phyloP scores from a whole-genome alignment of 2,888 invertebrate species.

The Pteria penguin region DNA sequence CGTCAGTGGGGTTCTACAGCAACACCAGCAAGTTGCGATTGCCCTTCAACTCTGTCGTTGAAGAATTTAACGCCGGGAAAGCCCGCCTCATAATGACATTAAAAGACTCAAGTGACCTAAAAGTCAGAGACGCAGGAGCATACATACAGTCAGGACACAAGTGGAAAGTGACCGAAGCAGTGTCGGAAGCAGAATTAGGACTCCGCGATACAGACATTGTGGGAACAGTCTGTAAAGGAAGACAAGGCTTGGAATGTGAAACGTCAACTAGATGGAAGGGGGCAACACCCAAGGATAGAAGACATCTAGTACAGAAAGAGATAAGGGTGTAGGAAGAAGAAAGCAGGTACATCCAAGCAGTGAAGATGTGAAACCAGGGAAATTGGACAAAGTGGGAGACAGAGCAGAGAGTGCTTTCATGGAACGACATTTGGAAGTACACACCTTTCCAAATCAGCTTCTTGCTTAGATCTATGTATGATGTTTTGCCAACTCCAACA shows the following conservation, averaged over 20 bases:
- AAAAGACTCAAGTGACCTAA: constrained; percentile 15
- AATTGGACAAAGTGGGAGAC: neutral
- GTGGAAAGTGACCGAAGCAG: constrained; percentile 28
- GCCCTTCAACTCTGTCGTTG: constrained; percentile 28
- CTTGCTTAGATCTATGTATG: neutral
- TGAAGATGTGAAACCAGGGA: neutral
- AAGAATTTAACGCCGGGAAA: constrained; percentile 28
- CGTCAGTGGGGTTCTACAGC: constrained; percentile 19
- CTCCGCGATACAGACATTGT: constrained; percentile 29
- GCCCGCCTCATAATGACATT: constrained; percentile 25
- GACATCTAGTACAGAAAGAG: neutral
- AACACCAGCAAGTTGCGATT: constrained; percentile 7
- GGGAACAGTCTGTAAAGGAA: constrained; percentile 21
- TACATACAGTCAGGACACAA: constrained; percentile 10
- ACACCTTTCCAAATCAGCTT: neutral
- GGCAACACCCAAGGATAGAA: neutral
- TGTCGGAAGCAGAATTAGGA: constrained; percentile 16
- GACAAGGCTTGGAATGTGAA: constrained; percentile 17
- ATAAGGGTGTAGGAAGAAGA: neutral
- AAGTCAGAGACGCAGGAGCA: constrained; percentile 13
- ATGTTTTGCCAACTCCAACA: constrained; percentile 1
- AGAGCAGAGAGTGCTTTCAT: neutral
- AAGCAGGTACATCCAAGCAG: neutral
- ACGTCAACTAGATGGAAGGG: neutral
- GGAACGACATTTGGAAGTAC: neutral